Percentiles rank a stretch among this genome's conserved stretches.
These are phyloP conservation scores for Contarinia nasturtii DNA, from an alignment of 1,140 invertebrate genomes.

Conservation along the genomic window DNA sequence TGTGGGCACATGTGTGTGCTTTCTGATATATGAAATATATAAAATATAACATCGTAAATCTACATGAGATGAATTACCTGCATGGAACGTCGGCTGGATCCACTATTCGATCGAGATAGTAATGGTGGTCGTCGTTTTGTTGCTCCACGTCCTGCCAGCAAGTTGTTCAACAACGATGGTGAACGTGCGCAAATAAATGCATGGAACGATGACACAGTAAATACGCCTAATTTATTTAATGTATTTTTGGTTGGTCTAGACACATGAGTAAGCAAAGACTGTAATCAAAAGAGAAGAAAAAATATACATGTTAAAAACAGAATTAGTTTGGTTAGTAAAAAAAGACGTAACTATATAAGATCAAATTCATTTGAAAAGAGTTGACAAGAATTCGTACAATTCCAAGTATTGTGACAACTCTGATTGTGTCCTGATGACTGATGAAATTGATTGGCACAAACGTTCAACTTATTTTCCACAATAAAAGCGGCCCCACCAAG, in stretches of 20 bases:
- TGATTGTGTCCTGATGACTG: no score
- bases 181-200: slow-evolving; percentile 91
- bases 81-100: slow-evolving; percentile 58
- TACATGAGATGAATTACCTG: slow-evolving; percentile 30
- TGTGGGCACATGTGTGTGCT: no score
- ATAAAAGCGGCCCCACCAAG: no score
- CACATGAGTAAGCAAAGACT: slow-evolving; percentile 89
- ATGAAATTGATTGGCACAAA: no score
- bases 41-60: no score
- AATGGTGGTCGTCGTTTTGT: slow-evolving; percentile 72
- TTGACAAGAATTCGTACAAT: no score
- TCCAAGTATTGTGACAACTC: no score
- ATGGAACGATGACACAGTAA: slow-evolving; percentile 95
- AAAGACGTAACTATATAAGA: neutral
- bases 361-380: no score
- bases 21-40: no score
- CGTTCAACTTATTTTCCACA: no score
- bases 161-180: slow-evolving; percentile 78
- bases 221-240: slow-evolving; percentile 86
- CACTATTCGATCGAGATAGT: slow-evolving; percentile 74
- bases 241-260: slow-evolving; percentile 87
- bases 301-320: neutral
- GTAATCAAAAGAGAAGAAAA: slow-evolving; percentile 20
- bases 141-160: slow-evolving; percentile 73
- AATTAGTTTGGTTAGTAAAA: neutral